A percentile compares a stretch with the other conserved stretches of the same genome.
Evolutionary conservation across 2,113 vertebrate genomes (phyloP).

Genomic region (Macroglossus sobrinus): DNA sequence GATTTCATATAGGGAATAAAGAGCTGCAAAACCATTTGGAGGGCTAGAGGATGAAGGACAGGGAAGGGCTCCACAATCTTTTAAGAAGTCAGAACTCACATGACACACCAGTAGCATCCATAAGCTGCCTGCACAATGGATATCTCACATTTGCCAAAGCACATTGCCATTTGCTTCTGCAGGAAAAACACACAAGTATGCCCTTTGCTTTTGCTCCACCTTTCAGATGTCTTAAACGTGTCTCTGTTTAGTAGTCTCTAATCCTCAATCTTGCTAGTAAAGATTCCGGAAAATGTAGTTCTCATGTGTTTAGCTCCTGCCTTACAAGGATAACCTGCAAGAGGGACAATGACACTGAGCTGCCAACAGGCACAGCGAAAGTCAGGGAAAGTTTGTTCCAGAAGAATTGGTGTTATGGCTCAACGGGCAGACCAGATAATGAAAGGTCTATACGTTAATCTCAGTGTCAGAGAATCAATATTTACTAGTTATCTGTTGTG

Average conservation of each 20-base stretch:
- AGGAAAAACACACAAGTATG: background rate
- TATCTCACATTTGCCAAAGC: background rate
- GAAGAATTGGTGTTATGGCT: background rate
- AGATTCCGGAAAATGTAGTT: background rate
- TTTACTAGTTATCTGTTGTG: background rate
- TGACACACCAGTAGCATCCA: accelerated
- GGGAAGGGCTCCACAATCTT: background rate
- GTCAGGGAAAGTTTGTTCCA: background rate
- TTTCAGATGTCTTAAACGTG: background rate
- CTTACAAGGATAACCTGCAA: background rate
- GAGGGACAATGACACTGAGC: background rate
- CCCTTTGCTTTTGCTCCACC: background rate
- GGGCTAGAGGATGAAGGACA: background rate
- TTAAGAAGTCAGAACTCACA: background rate
- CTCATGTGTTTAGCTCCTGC: background rate
- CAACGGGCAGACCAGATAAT: background rate
- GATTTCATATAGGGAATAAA: background rate
- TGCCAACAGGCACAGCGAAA: background rate
- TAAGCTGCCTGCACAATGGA: background rate
- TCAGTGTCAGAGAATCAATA: background rate
- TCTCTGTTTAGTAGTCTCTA: background rate
- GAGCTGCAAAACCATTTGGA: background rate
- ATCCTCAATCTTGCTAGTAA: background rate
- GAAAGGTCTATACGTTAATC: background rate
- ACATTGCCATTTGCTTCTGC: background rate